Conservation (phyloP, 53 echinoderm and acorn worm genomes). For the Echinarachnius parma region DNA sequence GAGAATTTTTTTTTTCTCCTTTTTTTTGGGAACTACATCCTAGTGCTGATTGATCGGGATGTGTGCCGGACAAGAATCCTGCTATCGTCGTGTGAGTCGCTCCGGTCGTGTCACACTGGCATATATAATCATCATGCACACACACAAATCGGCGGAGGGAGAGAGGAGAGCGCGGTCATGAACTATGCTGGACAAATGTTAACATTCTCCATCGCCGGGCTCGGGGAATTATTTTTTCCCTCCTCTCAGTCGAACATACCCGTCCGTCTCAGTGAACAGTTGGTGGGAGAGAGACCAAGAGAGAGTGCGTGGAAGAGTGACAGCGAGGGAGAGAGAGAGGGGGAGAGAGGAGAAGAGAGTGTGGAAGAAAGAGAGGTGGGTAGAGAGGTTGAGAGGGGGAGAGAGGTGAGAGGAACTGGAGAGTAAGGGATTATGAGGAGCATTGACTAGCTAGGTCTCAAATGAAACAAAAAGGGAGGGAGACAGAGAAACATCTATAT, state of each 20-base stretch:
- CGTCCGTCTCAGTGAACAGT: not conserved
- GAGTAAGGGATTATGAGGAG: too few species aligned
- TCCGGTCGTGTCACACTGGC: too few species aligned
- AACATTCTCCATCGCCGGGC: not conserved
- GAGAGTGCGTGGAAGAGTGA: not conserved
- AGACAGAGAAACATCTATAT: too few species aligned
- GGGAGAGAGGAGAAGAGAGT: not conserved
- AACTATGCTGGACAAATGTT: slow-evolving; percentile 9
- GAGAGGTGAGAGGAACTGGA: not conserved
- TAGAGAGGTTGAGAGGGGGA: not conserved
- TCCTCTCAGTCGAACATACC: not conserved
- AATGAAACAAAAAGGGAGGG: too few species aligned
- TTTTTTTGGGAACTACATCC: too few species aligned
- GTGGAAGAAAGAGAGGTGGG: not conserved
- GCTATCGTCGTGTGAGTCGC: too few species aligned
- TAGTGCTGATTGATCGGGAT: too few species aligned
- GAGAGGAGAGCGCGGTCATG: not conserved
- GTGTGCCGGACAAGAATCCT: too few species aligned
- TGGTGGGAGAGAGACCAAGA: not conserved
- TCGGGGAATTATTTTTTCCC: not conserved
- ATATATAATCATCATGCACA: too few species aligned
- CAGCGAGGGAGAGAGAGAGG: not conserved
- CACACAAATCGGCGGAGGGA: too few species aligned
- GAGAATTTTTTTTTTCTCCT: too few species aligned
- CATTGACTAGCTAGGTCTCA: too few species aligned